A percentile compares a stretch with the other conserved stretches of the same genome.
These are phyloP conservation scores for Melanostigma gelatinosum DNA, from an alignment of 2,113 vertebrate genomes.

Conservation along the genomic window DNA sequence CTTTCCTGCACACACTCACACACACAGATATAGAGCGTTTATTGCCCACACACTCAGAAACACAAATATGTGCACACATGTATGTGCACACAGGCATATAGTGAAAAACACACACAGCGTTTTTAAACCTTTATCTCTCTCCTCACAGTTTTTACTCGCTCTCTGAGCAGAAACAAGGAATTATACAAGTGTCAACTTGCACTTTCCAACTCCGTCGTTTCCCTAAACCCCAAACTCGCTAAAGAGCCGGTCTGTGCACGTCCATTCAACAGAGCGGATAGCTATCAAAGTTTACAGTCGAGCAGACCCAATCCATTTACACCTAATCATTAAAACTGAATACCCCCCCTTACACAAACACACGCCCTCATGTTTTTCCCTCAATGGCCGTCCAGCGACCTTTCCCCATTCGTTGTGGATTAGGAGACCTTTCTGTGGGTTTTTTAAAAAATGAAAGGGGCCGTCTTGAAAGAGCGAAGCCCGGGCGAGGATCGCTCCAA, in stretches of 20 bases:
- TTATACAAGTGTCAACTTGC: slow-evolving; percentile 54
- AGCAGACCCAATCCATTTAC: slow-evolving; percentile 74
- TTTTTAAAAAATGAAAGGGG: slow-evolving; percentile 44
- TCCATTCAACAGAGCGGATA: slow-evolving; percentile 53
- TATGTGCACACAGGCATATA: slow-evolving; percentile 17
- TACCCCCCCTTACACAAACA: slow-evolving; percentile 20
- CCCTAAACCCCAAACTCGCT: slow-evolving; percentile 50
- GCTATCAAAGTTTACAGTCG: slow-evolving; percentile 65
- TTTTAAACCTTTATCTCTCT: slow-evolving; percentile 49
- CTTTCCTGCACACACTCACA: slow-evolving; percentile 18
- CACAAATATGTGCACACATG: slow-evolving; percentile 45
- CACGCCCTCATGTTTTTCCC: slow-evolving; percentile 17
- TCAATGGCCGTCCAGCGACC: slow-evolving; percentile 66
- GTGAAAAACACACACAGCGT: slow-evolving; percentile 19
- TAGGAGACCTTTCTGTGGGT: slow-evolving; percentile 62
- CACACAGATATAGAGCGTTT: slow-evolving; percentile 33
- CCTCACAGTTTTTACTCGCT: slow-evolving; percentile 31
- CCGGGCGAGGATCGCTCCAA: slow-evolving; percentile 74
- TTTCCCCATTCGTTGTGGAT: slow-evolving; percentile 67
- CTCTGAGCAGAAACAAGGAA: slow-evolving; percentile 59
- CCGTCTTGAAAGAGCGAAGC: slow-evolving; percentile 64
- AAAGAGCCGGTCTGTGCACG: slow-evolving; percentile 41
- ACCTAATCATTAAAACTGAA: slow-evolving; percentile 64
- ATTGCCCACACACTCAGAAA: slow-evolving; percentile 54
- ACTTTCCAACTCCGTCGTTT: slow-evolving; percentile 38